A percentile compares a stretch with the other conserved stretches of the same genome.
Conservation (phyloP, 2,113 vertebrate species). For the Atrichornis clamosus region DNA sequence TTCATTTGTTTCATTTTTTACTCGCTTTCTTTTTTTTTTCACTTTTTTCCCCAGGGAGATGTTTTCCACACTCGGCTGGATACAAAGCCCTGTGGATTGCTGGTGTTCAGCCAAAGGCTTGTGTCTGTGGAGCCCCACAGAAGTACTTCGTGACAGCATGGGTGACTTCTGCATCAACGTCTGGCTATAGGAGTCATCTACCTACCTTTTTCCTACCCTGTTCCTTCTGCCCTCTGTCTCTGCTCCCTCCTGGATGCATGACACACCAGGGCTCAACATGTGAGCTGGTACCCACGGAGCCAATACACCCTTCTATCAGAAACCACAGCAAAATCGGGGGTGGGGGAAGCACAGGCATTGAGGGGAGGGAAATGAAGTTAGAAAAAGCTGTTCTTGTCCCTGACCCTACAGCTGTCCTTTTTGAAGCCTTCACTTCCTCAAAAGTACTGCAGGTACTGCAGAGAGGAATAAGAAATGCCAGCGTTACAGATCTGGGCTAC, state of each 20-base stretch:
- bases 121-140: not conserved
- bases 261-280: accelerated
- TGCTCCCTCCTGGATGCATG: accelerated
- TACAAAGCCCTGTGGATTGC: accelerated
- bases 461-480: not conserved
- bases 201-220: not conserved
- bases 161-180: not conserved
- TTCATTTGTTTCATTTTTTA: not conserved
- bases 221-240: not conserved
- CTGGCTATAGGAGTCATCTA: not conserved
- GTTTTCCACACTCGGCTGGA: not conserved
- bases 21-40: no score
- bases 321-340: not conserved
- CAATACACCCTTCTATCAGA: accelerated
- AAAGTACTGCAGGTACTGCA: accelerated
- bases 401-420: not conserved
- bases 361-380: not conserved
- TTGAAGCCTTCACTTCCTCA: not conserved
- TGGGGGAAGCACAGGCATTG: not conserved
- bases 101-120: not conserved
- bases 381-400: not conserved
- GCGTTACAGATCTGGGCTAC: not conserved
- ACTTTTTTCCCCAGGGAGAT: not conserved
- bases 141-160: not conserved
- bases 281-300: not conserved